Evolutionary conservation across 2,113 vertebrate species (phyloP).

Genomic region (Limnothrissa miodon): DNA sequence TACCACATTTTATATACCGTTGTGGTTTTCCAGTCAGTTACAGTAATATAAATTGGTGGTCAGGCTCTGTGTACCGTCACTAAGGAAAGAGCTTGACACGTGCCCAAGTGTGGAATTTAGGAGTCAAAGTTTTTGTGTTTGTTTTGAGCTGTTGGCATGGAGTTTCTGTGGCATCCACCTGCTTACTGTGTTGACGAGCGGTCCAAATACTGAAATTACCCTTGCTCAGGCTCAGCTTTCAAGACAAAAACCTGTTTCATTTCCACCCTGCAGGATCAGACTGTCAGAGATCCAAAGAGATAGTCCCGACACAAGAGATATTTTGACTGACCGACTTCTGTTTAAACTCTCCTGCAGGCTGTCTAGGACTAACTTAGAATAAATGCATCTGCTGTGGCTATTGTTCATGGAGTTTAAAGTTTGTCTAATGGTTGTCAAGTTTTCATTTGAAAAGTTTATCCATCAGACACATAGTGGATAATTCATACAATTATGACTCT

Average conservation of each 20-base stretch:
- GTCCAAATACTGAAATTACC: constrained; percentile 17
- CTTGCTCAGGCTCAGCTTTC: constrained; percentile 21
- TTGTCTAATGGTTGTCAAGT: background rate
- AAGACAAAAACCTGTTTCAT: background rate
- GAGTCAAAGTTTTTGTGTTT: constrained; percentile 1
- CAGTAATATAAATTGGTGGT: background rate
- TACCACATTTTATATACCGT: background rate
- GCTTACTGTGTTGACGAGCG: constrained; percentile 2
- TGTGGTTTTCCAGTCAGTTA: background rate
- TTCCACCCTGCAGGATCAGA: background rate
- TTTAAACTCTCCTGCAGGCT: background rate
- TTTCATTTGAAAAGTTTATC: background rate
- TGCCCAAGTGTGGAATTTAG: background rate
- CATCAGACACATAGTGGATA: background rate
- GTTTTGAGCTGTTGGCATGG: constrained; percentile 12
- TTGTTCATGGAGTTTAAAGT: background rate
- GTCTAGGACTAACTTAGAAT: background rate
- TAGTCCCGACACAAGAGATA: background rate
- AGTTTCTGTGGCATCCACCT: background rate
- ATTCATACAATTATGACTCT: background rate
- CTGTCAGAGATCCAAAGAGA: background rate
- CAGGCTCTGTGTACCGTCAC: background rate
- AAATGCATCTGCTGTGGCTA: background rate
- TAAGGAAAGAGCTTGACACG: background rate
- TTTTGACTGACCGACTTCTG: background rate